These are phyloP conservation scores for Lucinisca nassula DNA, from an alignment of 2,888 invertebrate species.

Conservation along the genomic window DNA sequence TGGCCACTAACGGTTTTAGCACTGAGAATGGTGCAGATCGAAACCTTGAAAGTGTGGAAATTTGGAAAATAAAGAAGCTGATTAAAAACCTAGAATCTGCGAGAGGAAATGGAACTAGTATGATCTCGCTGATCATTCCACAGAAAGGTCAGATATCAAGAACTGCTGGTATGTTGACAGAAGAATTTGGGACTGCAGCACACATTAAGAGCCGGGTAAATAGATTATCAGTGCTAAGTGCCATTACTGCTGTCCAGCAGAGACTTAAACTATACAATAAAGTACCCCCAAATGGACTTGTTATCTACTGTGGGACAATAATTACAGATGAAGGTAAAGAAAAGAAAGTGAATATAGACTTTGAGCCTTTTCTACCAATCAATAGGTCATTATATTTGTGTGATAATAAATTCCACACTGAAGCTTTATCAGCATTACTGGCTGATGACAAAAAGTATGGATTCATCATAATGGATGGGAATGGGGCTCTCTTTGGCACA, in stretches of 20 bases:
- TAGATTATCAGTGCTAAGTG: constrained; percentile 98
- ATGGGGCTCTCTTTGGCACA: constrained; percentile 99
- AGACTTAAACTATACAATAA: constrained; percentile 98
- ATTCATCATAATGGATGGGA: constrained; percentile 99
- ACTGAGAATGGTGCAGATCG: neutral
- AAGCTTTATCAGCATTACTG: constrained; percentile 94
- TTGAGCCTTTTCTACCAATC: constrained; percentile 99
- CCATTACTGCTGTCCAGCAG: constrained; percentile 99
- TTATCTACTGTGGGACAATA: constrained; percentile 99
- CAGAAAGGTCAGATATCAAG: constrained; percentile 99
- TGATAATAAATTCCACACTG: constrained; percentile 95
- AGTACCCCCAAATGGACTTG: constrained; percentile 98
- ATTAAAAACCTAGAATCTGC: constrained; percentile 99
- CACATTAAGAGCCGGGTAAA: constrained; percentile 99
- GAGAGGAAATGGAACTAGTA: constrained; percentile 99
- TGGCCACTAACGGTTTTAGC: constrained; percentile 3
- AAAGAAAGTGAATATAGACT: constrained; percentile 99
- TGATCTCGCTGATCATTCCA: constrained; percentile 99
- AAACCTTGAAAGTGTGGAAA: constrained; percentile 99
- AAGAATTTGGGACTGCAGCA: constrained; percentile 99
- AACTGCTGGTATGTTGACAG: constrained; percentile 99
- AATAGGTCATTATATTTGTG: constrained; percentile 99
- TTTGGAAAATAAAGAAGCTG: constrained; percentile 99
- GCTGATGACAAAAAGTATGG: constrained; percentile 99
- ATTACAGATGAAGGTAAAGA: constrained; percentile 99